Conservation (phyloP, 1,140 invertebrate species). For the Drosophila willistoni region DNA sequence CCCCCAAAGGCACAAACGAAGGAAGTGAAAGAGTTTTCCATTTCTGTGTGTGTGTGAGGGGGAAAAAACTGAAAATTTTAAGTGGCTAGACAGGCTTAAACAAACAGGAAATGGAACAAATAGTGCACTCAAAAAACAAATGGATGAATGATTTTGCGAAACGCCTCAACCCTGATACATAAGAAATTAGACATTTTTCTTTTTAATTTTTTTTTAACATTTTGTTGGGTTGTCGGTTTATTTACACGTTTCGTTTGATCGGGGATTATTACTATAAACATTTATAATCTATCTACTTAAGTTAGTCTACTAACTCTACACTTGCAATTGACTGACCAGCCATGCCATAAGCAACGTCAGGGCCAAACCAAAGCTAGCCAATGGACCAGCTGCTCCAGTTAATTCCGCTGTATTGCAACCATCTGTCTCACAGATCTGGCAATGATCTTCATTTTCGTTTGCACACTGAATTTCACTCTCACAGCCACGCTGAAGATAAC, state of each 20-base stretch:
- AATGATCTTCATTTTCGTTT: constrained; percentile 47
- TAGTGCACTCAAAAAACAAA: constrained; percentile 10
- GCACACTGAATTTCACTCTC: constrained; percentile 57
- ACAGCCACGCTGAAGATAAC: constrained; percentile 58
- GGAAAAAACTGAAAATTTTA: not conserved
- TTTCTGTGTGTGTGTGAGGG: not conserved
- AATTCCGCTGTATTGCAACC: constrained; percentile 68
- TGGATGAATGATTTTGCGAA: not conserved
- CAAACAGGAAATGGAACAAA: constrained; percentile 14
- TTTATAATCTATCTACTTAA: constrained; percentile 65
- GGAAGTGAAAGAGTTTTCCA: constrained; percentile 30
- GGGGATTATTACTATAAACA: constrained; percentile 23
- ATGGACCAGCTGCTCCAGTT: constrained; percentile 37
- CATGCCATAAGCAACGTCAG: constrained; percentile 58
- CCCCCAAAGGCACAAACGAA: constrained; percentile 11
- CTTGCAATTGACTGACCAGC: constrained; percentile 30
- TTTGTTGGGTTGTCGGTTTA: constrained; percentile 34
- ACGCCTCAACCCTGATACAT: too few species aligned
- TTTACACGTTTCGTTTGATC: constrained; percentile 47
- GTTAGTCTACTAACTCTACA: constrained; percentile 27
- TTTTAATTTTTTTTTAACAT: not conserved
- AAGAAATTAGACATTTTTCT: too few species aligned
- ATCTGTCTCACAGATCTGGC: constrained; percentile 59
- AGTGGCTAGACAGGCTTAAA: constrained; percentile 37
- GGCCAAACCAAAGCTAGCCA: constrained; percentile 49